Evolutionary conservation across 2,888 invertebrate genomes (phyloP).

Genomic region (Dryobota labecula): DNA sequence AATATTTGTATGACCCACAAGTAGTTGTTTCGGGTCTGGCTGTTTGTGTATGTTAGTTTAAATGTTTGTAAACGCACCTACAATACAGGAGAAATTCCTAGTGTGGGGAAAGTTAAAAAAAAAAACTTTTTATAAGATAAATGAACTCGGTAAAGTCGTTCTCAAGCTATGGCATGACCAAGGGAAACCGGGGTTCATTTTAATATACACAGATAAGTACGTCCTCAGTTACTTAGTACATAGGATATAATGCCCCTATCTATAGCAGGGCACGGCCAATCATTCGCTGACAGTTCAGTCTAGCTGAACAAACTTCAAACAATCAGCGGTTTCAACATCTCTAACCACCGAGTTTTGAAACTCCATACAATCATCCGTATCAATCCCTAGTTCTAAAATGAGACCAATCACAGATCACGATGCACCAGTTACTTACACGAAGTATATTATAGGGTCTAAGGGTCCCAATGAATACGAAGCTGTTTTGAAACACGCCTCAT

Average conservation of each 20-base stretch:
- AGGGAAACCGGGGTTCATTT: too few species aligned
- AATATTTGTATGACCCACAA: too few species aligned
- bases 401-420: conserved; percentile 54
- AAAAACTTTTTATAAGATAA: too few species aligned
- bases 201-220: too few species aligned
- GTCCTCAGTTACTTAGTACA: neutral
- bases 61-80: too few species aligned
- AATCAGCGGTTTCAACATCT: conserved; percentile 55
- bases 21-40: too few species aligned
- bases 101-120: too few species aligned
- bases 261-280: neutral
- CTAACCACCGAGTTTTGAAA: conserved; percentile 49
- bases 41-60: too few species aligned
- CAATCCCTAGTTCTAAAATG: conserved; percentile 41
- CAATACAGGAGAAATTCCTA: too few species aligned
- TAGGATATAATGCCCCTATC: neutral
- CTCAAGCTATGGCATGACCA: too few species aligned
- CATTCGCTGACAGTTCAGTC: conserved; percentile 7
- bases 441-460: conserved; percentile 40
- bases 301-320: conserved; percentile 40
- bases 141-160: too few species aligned
- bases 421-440: conserved; percentile 48
- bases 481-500: conserved; percentile 37
- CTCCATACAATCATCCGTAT: conserved; percentile 28
- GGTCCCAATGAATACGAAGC: conserved; percentile 29